These are phyloP conservation scores for Lindbergichthys nudifrons DNA, from an alignment of 2,797 vertebrate genomes.

Conservation along the genomic window DNA sequence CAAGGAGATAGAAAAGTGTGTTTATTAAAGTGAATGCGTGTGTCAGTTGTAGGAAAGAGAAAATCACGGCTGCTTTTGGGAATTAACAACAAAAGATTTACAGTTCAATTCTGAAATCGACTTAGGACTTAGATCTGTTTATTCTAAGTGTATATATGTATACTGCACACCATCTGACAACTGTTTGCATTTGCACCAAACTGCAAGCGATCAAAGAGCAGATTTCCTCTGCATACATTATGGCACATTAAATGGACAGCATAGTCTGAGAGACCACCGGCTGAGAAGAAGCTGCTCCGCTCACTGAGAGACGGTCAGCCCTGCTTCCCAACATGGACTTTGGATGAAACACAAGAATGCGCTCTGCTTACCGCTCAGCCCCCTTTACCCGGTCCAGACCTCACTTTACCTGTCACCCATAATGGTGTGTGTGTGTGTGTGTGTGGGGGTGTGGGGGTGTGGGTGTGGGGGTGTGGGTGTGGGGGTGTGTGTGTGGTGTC, in stretches of 20 bases:
- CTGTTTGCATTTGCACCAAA: constrained; percentile 15
- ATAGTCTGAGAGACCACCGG: constrained; percentile 63
- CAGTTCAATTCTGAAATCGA: too few species aligned
- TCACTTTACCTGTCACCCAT: constrained; percentile 69
- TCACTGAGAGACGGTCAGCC: constrained; percentile 45
- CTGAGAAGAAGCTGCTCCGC: constrained; percentile 44
- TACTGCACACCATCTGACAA: neutral
- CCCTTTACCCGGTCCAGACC: constrained; percentile 47
- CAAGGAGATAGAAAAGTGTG: too few species aligned
- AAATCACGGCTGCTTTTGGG: too few species aligned
- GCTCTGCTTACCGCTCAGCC: constrained; percentile 41
- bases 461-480: constrained; percentile 19
- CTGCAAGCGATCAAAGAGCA: constrained; percentile 22
- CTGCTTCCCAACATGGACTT: constrained; percentile 46
- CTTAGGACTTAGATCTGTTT: neutral
- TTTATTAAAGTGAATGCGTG: too few species aligned
- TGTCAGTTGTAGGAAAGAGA: too few species aligned
- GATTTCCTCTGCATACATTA: constrained; percentile 41
- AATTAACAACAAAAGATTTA: too few species aligned
- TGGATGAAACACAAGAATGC: constrained; percentile 78
- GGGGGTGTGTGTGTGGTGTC: neutral
- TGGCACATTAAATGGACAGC: constrained; percentile 44
- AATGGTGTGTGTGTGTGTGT: constrained; percentile 61
- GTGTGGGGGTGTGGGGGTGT: too few species aligned
- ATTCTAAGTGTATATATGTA: neutral